Conservation (phyloP, 2,888 invertebrate genomes). For the Andrena fulva region DNA sequence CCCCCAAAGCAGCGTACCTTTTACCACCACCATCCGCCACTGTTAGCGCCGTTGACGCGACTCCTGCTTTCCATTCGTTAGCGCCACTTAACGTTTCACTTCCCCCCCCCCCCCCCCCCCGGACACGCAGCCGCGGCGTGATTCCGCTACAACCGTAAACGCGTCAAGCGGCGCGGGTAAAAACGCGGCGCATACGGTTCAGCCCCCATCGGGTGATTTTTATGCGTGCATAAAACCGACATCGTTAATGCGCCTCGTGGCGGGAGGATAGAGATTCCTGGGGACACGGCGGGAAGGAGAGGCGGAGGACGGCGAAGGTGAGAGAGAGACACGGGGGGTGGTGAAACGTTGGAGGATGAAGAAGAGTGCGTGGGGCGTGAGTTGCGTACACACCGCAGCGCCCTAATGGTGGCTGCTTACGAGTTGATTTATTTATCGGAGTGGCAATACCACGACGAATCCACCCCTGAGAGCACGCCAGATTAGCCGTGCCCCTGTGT, state of each 20-base stretch:
- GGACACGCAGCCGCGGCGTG: slow-evolving; percentile 16
- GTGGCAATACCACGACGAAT: slow-evolving; percentile 83
- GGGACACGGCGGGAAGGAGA: neutral
- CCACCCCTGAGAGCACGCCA: slow-evolving; percentile 75
- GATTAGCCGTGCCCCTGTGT: slow-evolving; percentile 71
- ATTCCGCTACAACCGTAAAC: slow-evolving; percentile 32
- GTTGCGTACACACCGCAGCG: slow-evolving; percentile 75
- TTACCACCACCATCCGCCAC: neutral
- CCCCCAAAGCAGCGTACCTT: neutral
- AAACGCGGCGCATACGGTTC: slow-evolving; percentile 46
- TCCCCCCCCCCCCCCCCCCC: slow-evolving; percentile 20
- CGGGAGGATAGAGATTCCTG: slow-evolving; percentile 26
- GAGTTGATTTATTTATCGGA: slow-evolving; percentile 84
- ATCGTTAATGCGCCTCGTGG: slow-evolving; percentile 35
- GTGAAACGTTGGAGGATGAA: slow-evolving; percentile 1
- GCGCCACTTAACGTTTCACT: slow-evolving; percentile 43
- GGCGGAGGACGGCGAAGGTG: neutral
- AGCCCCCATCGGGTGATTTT: slow-evolving; percentile 41
- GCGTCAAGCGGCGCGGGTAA: slow-evolving; percentile 29
- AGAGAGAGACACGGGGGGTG: neutral
- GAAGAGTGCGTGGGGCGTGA: slow-evolving; percentile 65
- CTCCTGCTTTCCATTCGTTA: slow-evolving; percentile 33
- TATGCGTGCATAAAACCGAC: slow-evolving; percentile 56
- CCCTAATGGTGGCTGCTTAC: slow-evolving; percentile 82
- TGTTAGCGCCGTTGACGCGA: neutral